phyloP scores from a whole-genome alignment of 2,888 invertebrate species.

The Pollenia labialis region DNA sequence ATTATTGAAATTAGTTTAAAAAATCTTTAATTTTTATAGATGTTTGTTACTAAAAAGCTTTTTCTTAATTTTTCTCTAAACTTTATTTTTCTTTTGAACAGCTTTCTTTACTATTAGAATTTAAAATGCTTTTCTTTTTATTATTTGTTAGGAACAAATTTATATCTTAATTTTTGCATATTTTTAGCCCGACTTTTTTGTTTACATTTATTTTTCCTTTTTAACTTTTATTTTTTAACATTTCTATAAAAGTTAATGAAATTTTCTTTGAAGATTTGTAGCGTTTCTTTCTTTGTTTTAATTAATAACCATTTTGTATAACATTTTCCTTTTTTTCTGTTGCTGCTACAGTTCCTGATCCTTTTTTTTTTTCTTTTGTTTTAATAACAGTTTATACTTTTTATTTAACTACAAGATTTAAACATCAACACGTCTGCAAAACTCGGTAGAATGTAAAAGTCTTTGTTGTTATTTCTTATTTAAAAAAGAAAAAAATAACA shows the following conservation, averaged over 20 bases:
- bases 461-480: constrained; percentile 30
- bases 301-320: constrained; percentile 75
- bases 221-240: constrained; percentile 3
- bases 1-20: too few species aligned
- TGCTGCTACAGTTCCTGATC: background rate
- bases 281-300: constrained; percentile 71
- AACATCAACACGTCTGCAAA: constrained; percentile 76
- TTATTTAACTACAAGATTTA: constrained; percentile 76
- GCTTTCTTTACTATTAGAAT: too few species aligned
- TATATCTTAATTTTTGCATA: too few species aligned
- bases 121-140: background rate
- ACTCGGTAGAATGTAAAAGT: constrained; percentile 15
- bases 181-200: background rate
- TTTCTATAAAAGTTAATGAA: constrained; percentile 72
- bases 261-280: constrained; percentile 63
- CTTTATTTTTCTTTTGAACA: too few species aligned
- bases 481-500: constrained; percentile 75
- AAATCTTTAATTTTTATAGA: too few species aligned
- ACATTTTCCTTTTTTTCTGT: constrained; percentile 34
- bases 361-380: constrained; percentile 19
- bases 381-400: constrained; percentile 33
- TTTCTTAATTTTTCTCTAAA: too few species aligned
- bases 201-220: background rate
- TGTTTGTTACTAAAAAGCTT: too few species aligned
- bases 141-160: background rate